These are phyloP conservation scores for Lampropteryx suffumata DNA, from an alignment of 2,888 invertebrate genomes.

Conservation along the genomic window DNA sequence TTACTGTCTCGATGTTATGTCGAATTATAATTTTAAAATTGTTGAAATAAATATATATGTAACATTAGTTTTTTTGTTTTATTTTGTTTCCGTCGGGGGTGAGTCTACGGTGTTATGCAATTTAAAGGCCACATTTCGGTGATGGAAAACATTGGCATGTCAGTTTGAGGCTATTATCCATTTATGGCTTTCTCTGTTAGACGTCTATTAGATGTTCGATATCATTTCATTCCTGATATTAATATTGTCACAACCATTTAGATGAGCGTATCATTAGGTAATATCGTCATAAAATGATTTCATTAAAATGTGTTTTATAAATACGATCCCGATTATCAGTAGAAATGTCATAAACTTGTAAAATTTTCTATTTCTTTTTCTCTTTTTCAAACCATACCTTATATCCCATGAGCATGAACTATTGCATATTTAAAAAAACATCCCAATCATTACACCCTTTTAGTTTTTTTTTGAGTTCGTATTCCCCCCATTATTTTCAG, in stretches of 20 bases:
- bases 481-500: not conserved
- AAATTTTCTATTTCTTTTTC: too few species aligned
- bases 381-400: too few species aligned
- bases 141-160: conserved; percentile 32
- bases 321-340: too few species aligned
- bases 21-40: conserved; percentile 68
- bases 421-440: too few species aligned
- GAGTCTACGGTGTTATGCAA: conserved; percentile 80
- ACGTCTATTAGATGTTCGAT: conserved; percentile 55
- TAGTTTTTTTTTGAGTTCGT: too few species aligned
- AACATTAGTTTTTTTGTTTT: conserved; percentile 68
- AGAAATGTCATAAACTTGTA: too few species aligned
- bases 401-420: too few species aligned
- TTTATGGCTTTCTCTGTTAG: conserved; percentile 68
- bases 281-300: too few species aligned
- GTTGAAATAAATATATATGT: conserved; percentile 80
- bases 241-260: conserved; percentile 42
- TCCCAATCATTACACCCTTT: too few species aligned
- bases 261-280: too few species aligned
- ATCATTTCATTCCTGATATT: conserved; percentile 37
- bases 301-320: too few species aligned
- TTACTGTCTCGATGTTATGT: conserved; percentile 58
- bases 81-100: conserved; percentile 51
- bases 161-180: conserved; percentile 17
- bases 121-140: conserved; percentile 60